Conservation (phyloP, 1,140 invertebrate genomes). For the Phocides pigmalion region DNA sequence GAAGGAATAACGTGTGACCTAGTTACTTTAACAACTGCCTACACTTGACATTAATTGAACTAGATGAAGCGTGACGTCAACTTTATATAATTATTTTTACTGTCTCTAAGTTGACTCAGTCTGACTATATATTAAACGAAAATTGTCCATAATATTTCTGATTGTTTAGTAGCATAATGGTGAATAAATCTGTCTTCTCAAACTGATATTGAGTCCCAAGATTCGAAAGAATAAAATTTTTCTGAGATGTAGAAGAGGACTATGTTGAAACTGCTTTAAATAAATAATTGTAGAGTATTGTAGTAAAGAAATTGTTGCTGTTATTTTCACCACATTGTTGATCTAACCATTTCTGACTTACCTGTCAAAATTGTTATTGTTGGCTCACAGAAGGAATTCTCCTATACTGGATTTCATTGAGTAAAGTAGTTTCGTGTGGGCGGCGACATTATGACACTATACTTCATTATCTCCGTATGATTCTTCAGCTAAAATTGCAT, state of each 20-base stretch:
- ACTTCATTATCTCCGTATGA: conserved; percentile 5
- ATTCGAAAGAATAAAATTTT: too few species aligned
- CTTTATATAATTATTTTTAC: background rate
- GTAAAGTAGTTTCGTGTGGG: conserved; percentile 15
- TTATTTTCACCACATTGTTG: too few species aligned
- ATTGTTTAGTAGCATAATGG: too few species aligned
- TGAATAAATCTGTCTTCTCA: too few species aligned
- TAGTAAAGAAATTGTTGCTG: too few species aligned
- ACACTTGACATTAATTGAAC: background rate
- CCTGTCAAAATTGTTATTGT: too few species aligned
- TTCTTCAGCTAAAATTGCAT: conserved; percentile 19
- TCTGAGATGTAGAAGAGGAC: too few species aligned
- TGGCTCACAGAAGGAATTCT: background rate
- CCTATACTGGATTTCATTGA: conserved; percentile 7
- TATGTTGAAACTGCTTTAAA: too few species aligned
- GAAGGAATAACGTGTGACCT: conserved; percentile 1
- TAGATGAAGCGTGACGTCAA: background rate
- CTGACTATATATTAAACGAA: too few species aligned
- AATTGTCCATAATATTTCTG: background rate
- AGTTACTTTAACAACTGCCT: background rate
- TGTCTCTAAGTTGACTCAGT: background rate
- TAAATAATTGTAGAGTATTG: too few species aligned
- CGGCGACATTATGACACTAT: conserved; percentile 12
- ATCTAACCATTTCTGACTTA: too few species aligned
- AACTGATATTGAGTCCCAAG: too few species aligned